These are phyloP conservation scores for Amphipyra berbera DNA, from an alignment of 2,888 invertebrate species.

Conservation along the genomic window DNA sequence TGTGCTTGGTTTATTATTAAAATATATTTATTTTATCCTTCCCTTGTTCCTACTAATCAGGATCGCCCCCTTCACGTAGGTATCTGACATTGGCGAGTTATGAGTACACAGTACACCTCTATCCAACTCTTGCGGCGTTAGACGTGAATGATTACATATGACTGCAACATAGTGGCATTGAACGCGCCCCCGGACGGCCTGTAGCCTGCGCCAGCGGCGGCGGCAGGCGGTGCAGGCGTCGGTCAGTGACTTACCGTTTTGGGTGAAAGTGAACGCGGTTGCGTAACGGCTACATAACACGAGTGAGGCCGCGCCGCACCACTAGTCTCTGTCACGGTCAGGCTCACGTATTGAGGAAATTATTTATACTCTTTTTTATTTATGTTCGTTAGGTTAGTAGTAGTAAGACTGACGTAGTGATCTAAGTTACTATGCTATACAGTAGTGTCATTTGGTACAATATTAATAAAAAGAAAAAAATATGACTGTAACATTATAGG, in stretches of 20 bases:
- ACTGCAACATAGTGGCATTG: conserved; percentile 3
- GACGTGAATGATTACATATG: no score
- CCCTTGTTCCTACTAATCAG: no score
- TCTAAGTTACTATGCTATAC: neutral
- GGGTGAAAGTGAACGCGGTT: conserved; percentile 68
- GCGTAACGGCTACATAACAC: conserved; percentile 58
- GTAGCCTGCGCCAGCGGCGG: conserved; percentile 6
- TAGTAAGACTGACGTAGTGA: neutral
- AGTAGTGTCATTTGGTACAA: no score
- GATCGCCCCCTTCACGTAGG: no score
- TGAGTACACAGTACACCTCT: no score
- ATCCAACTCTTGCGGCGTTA: no score
- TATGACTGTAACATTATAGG: no score
- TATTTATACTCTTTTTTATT: conserved; percentile 14
- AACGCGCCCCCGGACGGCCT: conserved; percentile 13
- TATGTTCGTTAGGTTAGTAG: neutral
- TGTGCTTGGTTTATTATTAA: no score
- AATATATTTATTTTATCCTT: no score
- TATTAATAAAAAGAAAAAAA: no score
- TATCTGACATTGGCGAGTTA: no score
- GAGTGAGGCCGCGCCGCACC: conserved; percentile 12
- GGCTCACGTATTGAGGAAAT: conserved; percentile 9
- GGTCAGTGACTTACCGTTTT: conserved; percentile 73
- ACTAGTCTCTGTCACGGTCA: conserved; percentile 52
- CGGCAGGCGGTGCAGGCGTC: conserved; percentile 19